Evolutionary conservation across 2,113 vertebrate species (phyloP), one percentile per base, ranked within the genome.

Genomic region (Theristicus caerulescens): DNA sequence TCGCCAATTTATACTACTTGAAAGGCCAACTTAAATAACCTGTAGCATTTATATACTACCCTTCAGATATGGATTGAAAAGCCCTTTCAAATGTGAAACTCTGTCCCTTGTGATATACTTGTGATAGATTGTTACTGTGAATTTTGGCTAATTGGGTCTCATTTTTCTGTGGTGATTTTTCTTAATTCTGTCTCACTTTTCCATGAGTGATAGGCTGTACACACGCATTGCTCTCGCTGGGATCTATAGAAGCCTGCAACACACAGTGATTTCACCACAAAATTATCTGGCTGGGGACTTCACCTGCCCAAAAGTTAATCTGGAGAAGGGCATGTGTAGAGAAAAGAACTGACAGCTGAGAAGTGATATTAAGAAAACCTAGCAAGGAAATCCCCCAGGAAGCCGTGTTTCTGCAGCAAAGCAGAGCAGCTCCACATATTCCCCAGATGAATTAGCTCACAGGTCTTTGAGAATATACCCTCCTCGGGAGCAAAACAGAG

Each of bases 1-100:
- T 94, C 7, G 7, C 51, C 89, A 89, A 57, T 93, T 94, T 91
- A 89, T 91, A 79, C 84, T 89, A 52, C 80, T 95, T 93, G 91
- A 91, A 96, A 82, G 81, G 78, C 65, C 6, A 6, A 86, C 80
- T 82, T 89, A 92, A 95, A 94, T 94, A 95, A 96, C 77, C 80
- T 84, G 73, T 92, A 84, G 76, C 65, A 55, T 95, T 95, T 95
- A 84, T 94, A 67, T 78, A 55, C 81, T 84, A 67, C 72, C 32
- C 38, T 84, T 95, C 83, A 92, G 81, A 71, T 64, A 52, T 71
- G 83, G 80, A 95, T 86, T 88, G 91, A 84, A 81, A 96, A 92
- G 72, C 72, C 64, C 64, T 95, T 94, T 95, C 77, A 94, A 59
- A 71, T 84, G 77, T 91, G 86, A 66, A 94, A 82, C 69, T 76